Evolutionary conservation across 2,888 invertebrate species (phyloP).

Genomic region (Torymus auratus): DNA sequence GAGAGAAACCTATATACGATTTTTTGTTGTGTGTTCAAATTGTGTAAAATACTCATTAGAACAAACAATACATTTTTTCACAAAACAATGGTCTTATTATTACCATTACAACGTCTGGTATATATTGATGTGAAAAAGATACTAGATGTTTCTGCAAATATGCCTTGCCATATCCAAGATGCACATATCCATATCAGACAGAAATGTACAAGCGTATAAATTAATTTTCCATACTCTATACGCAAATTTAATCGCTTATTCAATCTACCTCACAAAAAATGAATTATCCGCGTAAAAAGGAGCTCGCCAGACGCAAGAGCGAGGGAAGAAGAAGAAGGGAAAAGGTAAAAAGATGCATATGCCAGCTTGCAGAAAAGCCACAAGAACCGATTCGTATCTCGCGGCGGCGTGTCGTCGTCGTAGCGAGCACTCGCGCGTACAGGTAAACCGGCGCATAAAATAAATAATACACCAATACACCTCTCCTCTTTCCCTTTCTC

Average conservation of each 20-base stretch:
- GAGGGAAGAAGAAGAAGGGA: neutral
- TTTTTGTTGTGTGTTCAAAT: too few relatives aligned
- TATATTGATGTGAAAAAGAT: too few relatives aligned
- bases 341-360: constrained; percentile 27
- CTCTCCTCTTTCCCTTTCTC: constrained; percentile 1
- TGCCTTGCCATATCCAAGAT: too few relatives aligned
- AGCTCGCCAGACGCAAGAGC: neutral
- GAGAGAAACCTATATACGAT: too few relatives aligned
- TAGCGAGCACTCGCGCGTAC: constrained; percentile 3
- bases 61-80: too few relatives aligned
- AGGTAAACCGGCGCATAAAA: constrained; percentile 38
- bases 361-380: constrained; percentile 51
- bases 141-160: too few relatives aligned
- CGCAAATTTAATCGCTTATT: neutral
- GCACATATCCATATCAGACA: too few relatives aligned
- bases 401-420: constrained; percentile 30
- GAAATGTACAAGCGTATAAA: too few relatives aligned
- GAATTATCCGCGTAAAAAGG: neutral
- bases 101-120: too few relatives aligned
- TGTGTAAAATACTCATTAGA: too few relatives aligned
- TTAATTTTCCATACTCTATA: too few relatives aligned
- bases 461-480: constrained; percentile 54
- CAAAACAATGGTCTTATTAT: too few relatives aligned
- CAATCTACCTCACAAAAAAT: neutral
- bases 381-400: constrained; percentile 47